phyloP scores from a whole-genome alignment of 2,888 invertebrate species.

The Cheilosia vulpina region DNA sequence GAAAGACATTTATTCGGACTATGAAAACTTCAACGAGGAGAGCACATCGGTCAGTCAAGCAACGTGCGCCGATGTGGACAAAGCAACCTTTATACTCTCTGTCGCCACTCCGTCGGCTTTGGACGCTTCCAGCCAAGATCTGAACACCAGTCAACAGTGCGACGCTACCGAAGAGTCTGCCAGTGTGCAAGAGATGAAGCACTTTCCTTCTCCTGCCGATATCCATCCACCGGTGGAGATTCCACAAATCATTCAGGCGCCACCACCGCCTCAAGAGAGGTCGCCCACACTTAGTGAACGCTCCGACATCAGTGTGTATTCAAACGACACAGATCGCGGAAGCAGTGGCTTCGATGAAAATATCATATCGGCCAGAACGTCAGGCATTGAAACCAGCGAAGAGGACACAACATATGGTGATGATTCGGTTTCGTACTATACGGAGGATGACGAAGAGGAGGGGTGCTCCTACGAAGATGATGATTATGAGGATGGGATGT shows the following conservation, averaged over 20 bases:
- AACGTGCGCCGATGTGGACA: slow-evolving; percentile 76
- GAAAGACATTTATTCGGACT: slow-evolving; percentile 77
- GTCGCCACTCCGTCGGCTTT: slow-evolving; percentile 77
- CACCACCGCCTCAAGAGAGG: slow-evolving; percentile 38
- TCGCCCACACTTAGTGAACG: slow-evolving; percentile 62
- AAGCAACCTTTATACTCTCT: slow-evolving; percentile 77
- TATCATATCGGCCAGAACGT: slow-evolving; percentile 79
- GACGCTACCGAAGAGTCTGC: slow-evolving; percentile 55
- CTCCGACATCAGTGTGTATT: slow-evolving; percentile 39
- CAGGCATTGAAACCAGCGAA: slow-evolving; percentile 80
- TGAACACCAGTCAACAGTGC: slow-evolving; percentile 71
- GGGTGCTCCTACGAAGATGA: slow-evolving; percentile 19
- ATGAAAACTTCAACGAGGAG: slow-evolving; percentile 77
- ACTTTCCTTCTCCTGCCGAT: slow-evolving; percentile 78
- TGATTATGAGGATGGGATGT: slow-evolving; percentile 31
- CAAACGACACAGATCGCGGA: slow-evolving; percentile 71
- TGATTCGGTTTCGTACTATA: slow-evolving; percentile 71
- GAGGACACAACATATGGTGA: slow-evolving; percentile 47
- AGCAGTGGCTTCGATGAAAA: slow-evolving; percentile 82
- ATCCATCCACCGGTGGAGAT: slow-evolving; percentile 63
- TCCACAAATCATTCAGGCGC: slow-evolving; percentile 26
- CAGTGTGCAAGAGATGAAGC: slow-evolving; percentile 75
- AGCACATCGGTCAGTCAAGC: slow-evolving; percentile 73
- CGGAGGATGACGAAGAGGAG: slow-evolving; percentile 50
- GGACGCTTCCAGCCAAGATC: slow-evolving; percentile 76